Percentiles rank a stretch among this genome's conserved stretches.
These are phyloP conservation scores for Brachirus orientalis DNA, from an alignment of 2,113 vertebrate genomes.

Conservation along the genomic window DNA sequence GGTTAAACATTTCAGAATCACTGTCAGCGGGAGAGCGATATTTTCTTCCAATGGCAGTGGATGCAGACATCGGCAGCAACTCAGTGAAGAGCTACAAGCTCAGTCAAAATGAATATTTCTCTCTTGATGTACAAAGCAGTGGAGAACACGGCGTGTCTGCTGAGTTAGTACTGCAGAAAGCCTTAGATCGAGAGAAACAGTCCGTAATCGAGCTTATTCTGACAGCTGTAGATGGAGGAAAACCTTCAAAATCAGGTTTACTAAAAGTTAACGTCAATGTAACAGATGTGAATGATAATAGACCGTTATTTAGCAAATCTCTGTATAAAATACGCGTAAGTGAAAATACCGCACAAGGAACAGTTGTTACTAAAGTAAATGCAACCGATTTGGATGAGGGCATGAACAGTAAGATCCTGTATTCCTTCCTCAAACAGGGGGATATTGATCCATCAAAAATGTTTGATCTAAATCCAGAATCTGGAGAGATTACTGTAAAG, in stretches of 20 bases:
- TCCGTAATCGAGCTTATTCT: slow-evolving; percentile 53
- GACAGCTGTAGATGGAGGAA: slow-evolving; percentile 75
- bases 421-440: slow-evolving; percentile 80
- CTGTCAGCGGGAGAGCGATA: background rate
- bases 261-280: slow-evolving; percentile 53
- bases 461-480: slow-evolving; percentile 81
- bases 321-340: slow-evolving; percentile 72
- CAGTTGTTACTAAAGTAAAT: slow-evolving; percentile 59
- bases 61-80: slow-evolving; percentile 73
- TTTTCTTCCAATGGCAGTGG: slow-evolving; percentile 1
- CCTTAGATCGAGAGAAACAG: slow-evolving; percentile 73
- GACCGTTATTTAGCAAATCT: slow-evolving; percentile 61
- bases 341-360: slow-evolving; percentile 56
- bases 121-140: slow-evolving; percentile 66
- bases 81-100: slow-evolving; percentile 75
- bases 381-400: slow-evolving; percentile 80
- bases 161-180: slow-evolving; percentile 69
- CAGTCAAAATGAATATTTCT: slow-evolving; percentile 74
- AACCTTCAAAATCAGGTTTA: slow-evolving; percentile 61
- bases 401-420: slow-evolving; percentile 57
- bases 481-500: slow-evolving; percentile 82
- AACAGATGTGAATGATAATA: slow-evolving; percentile 72
- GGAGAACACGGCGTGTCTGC: slow-evolving; percentile 69
- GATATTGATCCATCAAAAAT: slow-evolving; percentile 66
- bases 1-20: background rate